These are phyloP conservation scores for Rhizomys pruinosus DNA, from an alignment of 2,113 vertebrate species.

Conservation along the genomic window DNA sequence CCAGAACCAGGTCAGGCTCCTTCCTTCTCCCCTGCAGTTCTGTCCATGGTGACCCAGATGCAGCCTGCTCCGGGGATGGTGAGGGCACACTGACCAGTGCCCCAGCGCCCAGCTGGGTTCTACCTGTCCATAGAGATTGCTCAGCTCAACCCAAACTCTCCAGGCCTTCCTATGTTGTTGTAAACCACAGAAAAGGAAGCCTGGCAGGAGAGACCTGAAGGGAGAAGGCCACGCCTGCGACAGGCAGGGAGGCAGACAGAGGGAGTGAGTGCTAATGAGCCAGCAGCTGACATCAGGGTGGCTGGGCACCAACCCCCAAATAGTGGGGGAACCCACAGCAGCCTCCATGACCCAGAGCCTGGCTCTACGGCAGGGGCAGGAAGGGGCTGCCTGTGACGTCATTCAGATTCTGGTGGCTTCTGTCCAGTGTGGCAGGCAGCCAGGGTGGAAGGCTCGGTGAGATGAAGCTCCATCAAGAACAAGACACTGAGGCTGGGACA, in stretches of 20 bases:
- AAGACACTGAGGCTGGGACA: neutral
- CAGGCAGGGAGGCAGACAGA: neutral
- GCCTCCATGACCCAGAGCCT: rapidly evolving
- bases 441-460: neutral
- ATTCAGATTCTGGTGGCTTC: neutral
- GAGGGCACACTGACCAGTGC: neutral
- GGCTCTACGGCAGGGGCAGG: neutral
- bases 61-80: rapidly evolving
- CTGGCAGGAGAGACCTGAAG: neutral
- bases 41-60: neutral
- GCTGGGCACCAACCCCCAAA: neutral
- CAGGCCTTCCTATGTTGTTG: neutral
- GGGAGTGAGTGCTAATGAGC: neutral
- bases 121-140: neutral
- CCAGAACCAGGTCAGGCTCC: neutral
- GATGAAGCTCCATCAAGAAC: neutral
- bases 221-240: neutral
- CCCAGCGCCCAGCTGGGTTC: neutral
- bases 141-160: neutral
- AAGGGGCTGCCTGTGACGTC: rapidly evolving
- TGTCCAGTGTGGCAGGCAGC: neutral
- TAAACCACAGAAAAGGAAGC: neutral
- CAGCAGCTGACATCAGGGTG: neutral
- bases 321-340: neutral
- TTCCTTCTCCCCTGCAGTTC: neutral